Percentiles rank a stretch among this genome's conserved stretches.
phyloP scores from a whole-genome alignment of 2,113 vertebrate species.

The Vulpes lagopus region DNA sequence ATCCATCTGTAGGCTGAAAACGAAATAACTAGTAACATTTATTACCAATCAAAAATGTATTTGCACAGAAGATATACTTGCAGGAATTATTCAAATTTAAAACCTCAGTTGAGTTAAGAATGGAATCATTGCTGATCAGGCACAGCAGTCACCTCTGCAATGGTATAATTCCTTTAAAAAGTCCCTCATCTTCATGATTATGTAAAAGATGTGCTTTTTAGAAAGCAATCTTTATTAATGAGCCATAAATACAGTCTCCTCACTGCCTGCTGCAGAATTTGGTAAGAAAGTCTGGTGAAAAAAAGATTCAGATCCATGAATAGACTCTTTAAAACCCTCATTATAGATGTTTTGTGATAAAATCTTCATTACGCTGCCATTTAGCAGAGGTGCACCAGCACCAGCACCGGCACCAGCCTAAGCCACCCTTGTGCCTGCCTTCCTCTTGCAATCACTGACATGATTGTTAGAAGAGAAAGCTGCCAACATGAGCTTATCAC shows the following conservation, averaged over 20 bases:
- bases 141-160: slow-evolving; percentile 63
- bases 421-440: neutral
- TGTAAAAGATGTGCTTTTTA: slow-evolving; percentile 74
- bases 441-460: neutral
- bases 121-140: slow-evolving; percentile 43
- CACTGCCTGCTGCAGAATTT: slow-evolving; percentile 55
- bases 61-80: slow-evolving; percentile 55
- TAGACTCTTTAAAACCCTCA: slow-evolving; percentile 43
- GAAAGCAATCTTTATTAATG: slow-evolving; percentile 83
- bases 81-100: slow-evolving; percentile 75
- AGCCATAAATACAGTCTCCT: slow-evolving; percentile 76
- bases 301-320: slow-evolving; percentile 58
- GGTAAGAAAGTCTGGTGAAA: slow-evolving; percentile 54
- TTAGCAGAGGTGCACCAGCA: neutral
- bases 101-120: slow-evolving; percentile 59
- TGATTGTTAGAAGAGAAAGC: neutral
- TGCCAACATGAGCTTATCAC: neutral
- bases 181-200: slow-evolving; percentile 78
- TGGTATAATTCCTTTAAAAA: slow-evolving; percentile 53
- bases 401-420: neutral
- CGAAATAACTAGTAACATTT: slow-evolving; percentile 61
- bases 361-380: neutral
- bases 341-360: slow-evolving; percentile 72
- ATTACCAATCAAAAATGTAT: slow-evolving; percentile 51
- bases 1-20: slow-evolving; percentile 50